phyloP scores from a whole-genome alignment of 2,113 vertebrate genomes.

The Lagopus muta region DNA sequence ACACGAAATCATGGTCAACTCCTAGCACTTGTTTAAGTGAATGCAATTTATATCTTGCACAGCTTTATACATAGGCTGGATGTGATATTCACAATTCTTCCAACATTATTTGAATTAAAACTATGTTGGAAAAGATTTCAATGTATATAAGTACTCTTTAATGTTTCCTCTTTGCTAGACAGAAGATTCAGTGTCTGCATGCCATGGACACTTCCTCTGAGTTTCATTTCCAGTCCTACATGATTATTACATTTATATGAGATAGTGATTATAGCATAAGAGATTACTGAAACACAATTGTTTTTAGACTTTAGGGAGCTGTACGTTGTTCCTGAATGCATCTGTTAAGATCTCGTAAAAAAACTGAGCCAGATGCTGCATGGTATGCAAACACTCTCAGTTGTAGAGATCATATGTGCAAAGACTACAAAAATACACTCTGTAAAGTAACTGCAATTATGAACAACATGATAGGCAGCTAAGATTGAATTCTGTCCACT shows the following conservation, averaged over 20 bases:
- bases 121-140: neutral
- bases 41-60: neutral
- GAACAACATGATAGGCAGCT: slow-evolving; percentile 4
- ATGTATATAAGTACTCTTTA: neutral
- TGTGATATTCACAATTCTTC: neutral
- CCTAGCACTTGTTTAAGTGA: neutral
- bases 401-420: slow-evolving; percentile 25
- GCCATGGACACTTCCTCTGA: neutral
- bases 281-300: slow-evolving; percentile 15
- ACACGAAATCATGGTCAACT: neutral
- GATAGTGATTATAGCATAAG: neutral
- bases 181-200: neutral
- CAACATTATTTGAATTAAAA: neutral
- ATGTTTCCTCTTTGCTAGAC: neutral
- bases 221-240: neutral
- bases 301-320: slow-evolving; percentile 54
- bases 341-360: slow-evolving; percentile 45
- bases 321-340: slow-evolving; percentile 33
- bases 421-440: slow-evolving; percentile 23
- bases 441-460: slow-evolving; percentile 32
- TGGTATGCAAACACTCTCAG: slow-evolving; percentile 48
- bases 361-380: slow-evolving; percentile 50
- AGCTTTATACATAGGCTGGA: neutral
- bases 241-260: neutral
- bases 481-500: neutral